Evolutionary conservation across 1,140 invertebrate genomes (phyloP).

Genomic region (Drosophila lini): DNA sequence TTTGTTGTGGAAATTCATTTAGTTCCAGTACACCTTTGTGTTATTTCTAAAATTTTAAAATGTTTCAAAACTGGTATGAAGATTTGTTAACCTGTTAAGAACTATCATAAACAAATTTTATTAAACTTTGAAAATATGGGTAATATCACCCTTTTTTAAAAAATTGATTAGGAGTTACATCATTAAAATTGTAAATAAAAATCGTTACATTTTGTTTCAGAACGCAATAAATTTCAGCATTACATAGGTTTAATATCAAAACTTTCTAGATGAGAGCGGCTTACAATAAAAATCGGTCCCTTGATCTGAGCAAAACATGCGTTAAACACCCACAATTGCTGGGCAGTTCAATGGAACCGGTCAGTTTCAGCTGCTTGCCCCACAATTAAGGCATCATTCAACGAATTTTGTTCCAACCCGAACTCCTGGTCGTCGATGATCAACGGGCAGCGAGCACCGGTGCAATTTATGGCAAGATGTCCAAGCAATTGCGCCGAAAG

Average conservation of each 20-base stretch:
- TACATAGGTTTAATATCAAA: constrained; percentile 48
- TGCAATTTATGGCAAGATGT: constrained; percentile 69
- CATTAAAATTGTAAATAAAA: background rate
- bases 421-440: constrained; percentile 26
- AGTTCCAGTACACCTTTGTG: too few relatives aligned
- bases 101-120: too few relatives aligned
- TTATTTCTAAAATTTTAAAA: too few relatives aligned
- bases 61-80: too few relatives aligned
- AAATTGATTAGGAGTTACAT: too few relatives aligned
- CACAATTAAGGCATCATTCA: constrained; percentile 81
- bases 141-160: too few relatives aligned
- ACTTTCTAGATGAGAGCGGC: background rate
- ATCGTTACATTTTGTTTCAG: background rate
- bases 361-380: constrained; percentile 62
- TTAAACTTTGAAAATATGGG: too few relatives aligned
- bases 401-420: constrained; percentile 44
- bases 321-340: constrained; percentile 70
- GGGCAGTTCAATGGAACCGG: constrained; percentile 54
- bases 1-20: background rate
- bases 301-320: constrained; percentile 40
- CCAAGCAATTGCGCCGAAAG: constrained; percentile 59
- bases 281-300: constrained; percentile 18
- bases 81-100: too few relatives aligned
- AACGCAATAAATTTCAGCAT: constrained; percentile 31
- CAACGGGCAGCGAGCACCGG: constrained; percentile 49